Evolutionary conservation across 2,888 invertebrate genomes (phyloP).

Genomic region (Rhagium mordax): DNA sequence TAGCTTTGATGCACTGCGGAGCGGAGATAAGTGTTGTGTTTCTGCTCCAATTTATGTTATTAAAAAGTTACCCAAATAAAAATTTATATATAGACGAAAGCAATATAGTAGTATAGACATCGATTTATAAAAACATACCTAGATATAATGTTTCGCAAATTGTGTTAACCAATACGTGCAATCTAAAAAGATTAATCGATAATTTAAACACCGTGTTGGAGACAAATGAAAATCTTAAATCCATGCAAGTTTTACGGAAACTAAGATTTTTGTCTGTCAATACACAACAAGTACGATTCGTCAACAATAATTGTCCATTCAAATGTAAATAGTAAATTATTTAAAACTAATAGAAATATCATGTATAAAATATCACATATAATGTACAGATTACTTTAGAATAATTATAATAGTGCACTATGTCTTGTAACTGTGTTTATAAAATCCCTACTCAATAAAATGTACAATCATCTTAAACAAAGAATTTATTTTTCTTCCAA

Average conservation of each 20-base stretch:
- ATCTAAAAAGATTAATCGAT: conserved; percentile 19
- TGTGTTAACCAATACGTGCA: conserved; percentile 27
- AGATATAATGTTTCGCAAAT: conserved; percentile 22
- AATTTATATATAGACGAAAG: neutral
- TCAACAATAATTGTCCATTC: conserved; percentile 47
- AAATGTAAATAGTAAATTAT: conserved; percentile 57
- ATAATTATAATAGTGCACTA: conserved; percentile 34
- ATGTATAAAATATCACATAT: conserved; percentile 39
- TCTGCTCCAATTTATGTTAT: too few species aligned
- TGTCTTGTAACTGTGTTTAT: conserved; percentile 60
- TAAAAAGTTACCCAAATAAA: neutral
- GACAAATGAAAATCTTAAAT: neutral
- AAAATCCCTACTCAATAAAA: conserved; percentile 56
- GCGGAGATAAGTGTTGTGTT: too few species aligned
- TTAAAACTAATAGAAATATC: conserved; percentile 44
- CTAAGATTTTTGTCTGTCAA: neutral
- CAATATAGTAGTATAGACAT: conserved; percentile 9
- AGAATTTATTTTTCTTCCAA: neutral
- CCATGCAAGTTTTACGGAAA: neutral
- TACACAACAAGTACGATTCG: neutral
- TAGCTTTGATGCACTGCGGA: too few species aligned
- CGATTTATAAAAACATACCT: neutral
- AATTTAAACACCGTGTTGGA: neutral
- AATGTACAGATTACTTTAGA: conserved; percentile 42
- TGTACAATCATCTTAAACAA: conserved; percentile 41